Evolutionary conservation across 2,797 vertebrate species (phyloP), one percentile per base, ranked within the genome.

Genomic region (Oryzias sinensis): DNA sequence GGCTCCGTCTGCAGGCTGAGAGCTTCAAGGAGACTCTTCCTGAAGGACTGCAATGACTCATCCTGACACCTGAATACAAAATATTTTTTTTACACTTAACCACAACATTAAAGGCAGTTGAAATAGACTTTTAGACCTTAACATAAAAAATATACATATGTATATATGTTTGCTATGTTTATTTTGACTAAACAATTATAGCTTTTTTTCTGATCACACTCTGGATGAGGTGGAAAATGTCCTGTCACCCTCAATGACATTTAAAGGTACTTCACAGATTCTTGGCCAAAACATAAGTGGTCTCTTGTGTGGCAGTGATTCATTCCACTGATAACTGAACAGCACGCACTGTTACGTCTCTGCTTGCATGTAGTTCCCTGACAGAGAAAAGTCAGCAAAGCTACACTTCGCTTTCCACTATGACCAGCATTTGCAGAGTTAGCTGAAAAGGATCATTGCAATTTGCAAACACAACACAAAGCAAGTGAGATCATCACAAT

Each of bases 1-100:
- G 91, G 91, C 75, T 90, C 91, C 5, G 43, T 33, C 78, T 87
- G 82, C 45, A 92, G 43, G 57, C 81, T 85, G n/a, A 93, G 83
- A 22, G 72, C 82, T 13, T 49, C 37, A 13, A 93, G 87, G 49
- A 93, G 80, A 29, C 22, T 16, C 72, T 83, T 87, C 48, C 80
- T 83, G 65, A 89, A 77, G 53, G 70, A 70, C 56, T 86, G 65
- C 71, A 87, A 16, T 1, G 77, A 75, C 37, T 76, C 71, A 9
- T 24, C 61, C 6, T 65, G 72, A 77, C 88, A 90, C 65, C 91
- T 92, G 77, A 43, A 62, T 3, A 50, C 17, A 20, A 37, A 37
- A 37, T 13, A 37, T 13, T 37, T 37, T 33, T 29, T 37, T 37
- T 37, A 37, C 33, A 37, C 9, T 37, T 37, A 24, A 11, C 20